Conservation (phyloP, 2,113 vertebrate genomes). For the Rhea pennata region DNA sequence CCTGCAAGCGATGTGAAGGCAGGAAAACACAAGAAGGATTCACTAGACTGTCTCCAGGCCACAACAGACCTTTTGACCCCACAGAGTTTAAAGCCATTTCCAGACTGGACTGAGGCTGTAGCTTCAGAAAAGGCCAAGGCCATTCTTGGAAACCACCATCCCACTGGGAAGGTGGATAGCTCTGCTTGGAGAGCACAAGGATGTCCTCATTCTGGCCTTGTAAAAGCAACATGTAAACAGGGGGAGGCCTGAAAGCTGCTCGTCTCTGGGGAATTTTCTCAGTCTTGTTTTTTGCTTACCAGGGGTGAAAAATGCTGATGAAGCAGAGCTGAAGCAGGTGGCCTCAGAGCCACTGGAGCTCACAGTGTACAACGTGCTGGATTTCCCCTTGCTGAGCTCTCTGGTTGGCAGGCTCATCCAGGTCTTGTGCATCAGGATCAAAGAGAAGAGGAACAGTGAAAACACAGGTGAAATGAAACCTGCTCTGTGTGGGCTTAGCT, state of each 20-base stretch:
- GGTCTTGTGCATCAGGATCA: constrained; percentile 87
- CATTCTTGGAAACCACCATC: rapidly evolving
- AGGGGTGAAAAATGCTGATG: constrained; percentile 95
- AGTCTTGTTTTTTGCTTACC: neutral
- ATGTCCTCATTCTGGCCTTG: neutral
- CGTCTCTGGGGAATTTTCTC: neutral
- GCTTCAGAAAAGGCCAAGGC: neutral
- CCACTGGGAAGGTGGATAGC: neutral
- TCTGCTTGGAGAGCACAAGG: neutral
- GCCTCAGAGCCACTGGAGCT: constrained; percentile 88
- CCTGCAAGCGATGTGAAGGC: neutral
- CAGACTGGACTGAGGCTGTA: neutral
- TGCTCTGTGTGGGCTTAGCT: neutral
- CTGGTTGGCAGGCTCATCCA: constrained; percentile 84
- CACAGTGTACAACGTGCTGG: constrained; percentile 88
- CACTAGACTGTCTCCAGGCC: neutral
- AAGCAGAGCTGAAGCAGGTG: constrained; percentile 88
- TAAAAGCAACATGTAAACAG: neutral
- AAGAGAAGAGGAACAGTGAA: constrained; percentile 77
- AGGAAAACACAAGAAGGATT: neutral
- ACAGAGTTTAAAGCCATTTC: neutral
- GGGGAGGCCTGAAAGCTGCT: neutral
- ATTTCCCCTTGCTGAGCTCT: constrained; percentile 89
- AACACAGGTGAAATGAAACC: constrained; percentile 28
- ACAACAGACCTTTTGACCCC: neutral